Conservation (phyloP, 2,888 invertebrate species). For the Eugnorisma glareosa region DNA sequence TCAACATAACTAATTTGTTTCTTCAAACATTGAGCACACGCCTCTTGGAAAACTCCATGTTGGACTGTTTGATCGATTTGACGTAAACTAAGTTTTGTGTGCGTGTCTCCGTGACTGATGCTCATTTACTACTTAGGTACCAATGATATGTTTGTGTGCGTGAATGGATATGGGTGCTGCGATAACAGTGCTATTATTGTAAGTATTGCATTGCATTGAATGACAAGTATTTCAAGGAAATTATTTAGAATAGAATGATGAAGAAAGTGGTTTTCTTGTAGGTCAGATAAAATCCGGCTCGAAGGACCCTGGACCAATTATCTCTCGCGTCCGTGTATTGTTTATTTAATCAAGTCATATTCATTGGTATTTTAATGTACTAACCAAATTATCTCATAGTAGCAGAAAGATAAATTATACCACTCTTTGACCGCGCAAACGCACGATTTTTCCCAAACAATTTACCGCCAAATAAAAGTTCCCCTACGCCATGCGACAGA, state of each 20-base stretch:
- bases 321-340: neutral
- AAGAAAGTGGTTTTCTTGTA: neutral
- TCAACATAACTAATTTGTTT: conserved; percentile 45
- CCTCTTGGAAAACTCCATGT: conserved; percentile 28
- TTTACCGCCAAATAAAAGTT: conserved; percentile 28
- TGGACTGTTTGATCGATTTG: conserved; percentile 57
- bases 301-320: conserved; percentile 19
- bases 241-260: neutral
- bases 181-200: conserved; percentile 44
- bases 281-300: neutral
- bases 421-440: neutral
- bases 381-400: neutral
- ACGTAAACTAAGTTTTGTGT: conserved; percentile 34
- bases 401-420: neutral
- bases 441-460: conserved; percentile 4
- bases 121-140: conserved; percentile 34
- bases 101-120: conserved; percentile 50
- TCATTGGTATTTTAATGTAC: neutral
- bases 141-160: conserved; percentile 38
- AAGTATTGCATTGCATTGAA: conserved; percentile 4
- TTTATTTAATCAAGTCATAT: neutral
- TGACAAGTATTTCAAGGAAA: conserved; percentile 19
- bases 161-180: conserved; percentile 35
- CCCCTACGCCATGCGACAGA: neutral
- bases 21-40: conserved; percentile 46